phyloP scores from a whole-genome alignment of 2,113 vertebrate genomes.

The Podarcis raffonei region DNA sequence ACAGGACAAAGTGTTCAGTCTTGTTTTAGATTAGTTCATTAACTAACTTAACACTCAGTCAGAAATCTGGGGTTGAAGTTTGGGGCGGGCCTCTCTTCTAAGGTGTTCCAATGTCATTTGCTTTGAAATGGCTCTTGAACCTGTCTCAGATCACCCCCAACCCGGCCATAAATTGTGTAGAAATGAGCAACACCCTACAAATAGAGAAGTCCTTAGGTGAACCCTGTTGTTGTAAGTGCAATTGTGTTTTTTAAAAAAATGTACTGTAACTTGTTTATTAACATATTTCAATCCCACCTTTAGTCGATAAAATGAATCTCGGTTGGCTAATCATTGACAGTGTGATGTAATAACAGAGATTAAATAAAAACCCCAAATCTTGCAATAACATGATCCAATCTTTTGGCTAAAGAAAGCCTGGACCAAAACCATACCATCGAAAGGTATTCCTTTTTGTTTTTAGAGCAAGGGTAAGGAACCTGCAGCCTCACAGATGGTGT shows the following conservation, averaged over 20 bases:
- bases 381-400: no score
- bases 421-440: no score
- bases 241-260: not conserved
- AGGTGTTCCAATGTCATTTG: conserved; percentile 24
- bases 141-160: not conserved
- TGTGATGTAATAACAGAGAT: no score
- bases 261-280: not conserved
- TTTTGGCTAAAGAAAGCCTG: no score
- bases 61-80: conserved; percentile 12
- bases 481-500: no score
- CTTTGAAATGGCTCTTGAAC: conserved; percentile 20
- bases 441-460: no score
- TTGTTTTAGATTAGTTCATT: conserved; percentile 49
- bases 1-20: conserved; percentile 35
- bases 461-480: no score
- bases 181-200: not conserved
- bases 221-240: not conserved
- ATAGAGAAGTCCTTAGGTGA: not conserved
- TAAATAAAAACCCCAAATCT: no score
- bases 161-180: not conserved
- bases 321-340: not conserved
- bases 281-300: not conserved
- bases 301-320: not conserved
- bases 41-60: conserved; percentile 20
- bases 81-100: not conserved